phyloP scores from a whole-genome alignment of 2,888 invertebrate genomes.

The Ditula angustiorana region DNA sequence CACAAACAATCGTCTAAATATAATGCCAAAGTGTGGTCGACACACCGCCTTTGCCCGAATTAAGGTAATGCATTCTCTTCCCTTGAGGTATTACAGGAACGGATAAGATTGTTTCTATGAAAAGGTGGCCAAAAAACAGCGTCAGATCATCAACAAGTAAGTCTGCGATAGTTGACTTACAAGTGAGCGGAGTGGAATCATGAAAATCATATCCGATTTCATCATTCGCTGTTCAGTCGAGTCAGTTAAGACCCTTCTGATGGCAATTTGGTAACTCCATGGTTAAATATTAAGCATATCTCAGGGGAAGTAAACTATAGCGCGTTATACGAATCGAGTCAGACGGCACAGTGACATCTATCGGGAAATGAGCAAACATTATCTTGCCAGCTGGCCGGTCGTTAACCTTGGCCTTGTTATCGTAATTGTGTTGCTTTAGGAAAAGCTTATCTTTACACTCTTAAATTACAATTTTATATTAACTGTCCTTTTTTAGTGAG shows the following conservation, averaged over 20 bases:
- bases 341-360: constrained; percentile 53
- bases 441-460: constrained; percentile 13
- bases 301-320: constrained; percentile 46
- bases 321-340: constrained; percentile 46
- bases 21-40: too few relatives aligned
- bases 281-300: constrained; percentile 16
- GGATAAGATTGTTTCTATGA: too few relatives aligned
- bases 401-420: constrained; percentile 59
- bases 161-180: constrained; percentile 76
- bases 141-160: constrained; percentile 68
- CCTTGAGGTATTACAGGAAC: too few relatives aligned
- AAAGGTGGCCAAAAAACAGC: constrained; percentile 70
- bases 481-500: constrained; percentile 43
- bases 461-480: neutral
- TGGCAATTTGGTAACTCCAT: constrained; percentile 50
- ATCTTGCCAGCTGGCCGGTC: constrained; percentile 42
- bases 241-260: constrained; percentile 81
- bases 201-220: constrained; percentile 69
- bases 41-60: too few relatives aligned
- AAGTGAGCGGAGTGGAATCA: constrained; percentile 71
- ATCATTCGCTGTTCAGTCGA: constrained; percentile 84
- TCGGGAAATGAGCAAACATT: constrained; percentile 39
- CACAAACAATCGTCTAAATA: too few relatives aligned
- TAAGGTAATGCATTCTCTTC: too few relatives aligned
- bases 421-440: constrained; percentile 41